These are phyloP conservation scores for Drosophila meridiana DNA, from an alignment of 2,888 invertebrate genomes.

Conservation along the genomic window DNA sequence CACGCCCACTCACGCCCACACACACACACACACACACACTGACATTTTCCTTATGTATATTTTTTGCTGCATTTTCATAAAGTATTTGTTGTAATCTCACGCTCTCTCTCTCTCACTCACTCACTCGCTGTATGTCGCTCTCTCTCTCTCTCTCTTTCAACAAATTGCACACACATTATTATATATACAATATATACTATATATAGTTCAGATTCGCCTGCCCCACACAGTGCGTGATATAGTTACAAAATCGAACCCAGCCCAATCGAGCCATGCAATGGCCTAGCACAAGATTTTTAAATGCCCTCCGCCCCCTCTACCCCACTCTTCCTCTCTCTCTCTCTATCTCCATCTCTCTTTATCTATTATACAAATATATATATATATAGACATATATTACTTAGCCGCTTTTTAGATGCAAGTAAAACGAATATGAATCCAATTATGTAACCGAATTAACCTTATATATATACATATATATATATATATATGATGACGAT, in stretches of 20 bases:
- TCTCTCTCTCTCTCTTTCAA: background rate
- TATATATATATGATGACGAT: slow-evolving; percentile 11
- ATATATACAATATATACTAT: slow-evolving; percentile 23
- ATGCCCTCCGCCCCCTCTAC: background rate
- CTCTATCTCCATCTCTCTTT: slow-evolving; percentile 5
- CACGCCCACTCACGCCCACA: background rate
- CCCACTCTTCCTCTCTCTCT: background rate
- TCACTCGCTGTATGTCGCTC: background rate
- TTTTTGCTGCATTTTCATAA: slow-evolving; percentile 6
- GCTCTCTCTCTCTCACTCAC: background rate
- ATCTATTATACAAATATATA: slow-evolving; percentile 17
- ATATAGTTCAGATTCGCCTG: slow-evolving; percentile 2
- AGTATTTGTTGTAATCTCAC: slow-evolving; percentile 1
- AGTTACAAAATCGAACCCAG: slow-evolving; percentile 3
- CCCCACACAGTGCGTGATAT: slow-evolving; percentile 12
- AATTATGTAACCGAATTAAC: slow-evolving; percentile 24
- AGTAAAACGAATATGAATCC: slow-evolving; percentile 26
- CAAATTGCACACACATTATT: slow-evolving; percentile 1
- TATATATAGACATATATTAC: slow-evolving; percentile 19
- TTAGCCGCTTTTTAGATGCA: slow-evolving; percentile 31
- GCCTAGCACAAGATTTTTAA: slow-evolving; percentile 9
- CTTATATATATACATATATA: slow-evolving; percentile 28
- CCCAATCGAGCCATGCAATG: slow-evolving; percentile 32
- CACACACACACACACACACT: background rate
- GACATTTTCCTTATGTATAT: background rate